phyloP scores from a whole-genome alignment of 2,888 invertebrate species.

The Caenorhabditis angaria region DNA sequence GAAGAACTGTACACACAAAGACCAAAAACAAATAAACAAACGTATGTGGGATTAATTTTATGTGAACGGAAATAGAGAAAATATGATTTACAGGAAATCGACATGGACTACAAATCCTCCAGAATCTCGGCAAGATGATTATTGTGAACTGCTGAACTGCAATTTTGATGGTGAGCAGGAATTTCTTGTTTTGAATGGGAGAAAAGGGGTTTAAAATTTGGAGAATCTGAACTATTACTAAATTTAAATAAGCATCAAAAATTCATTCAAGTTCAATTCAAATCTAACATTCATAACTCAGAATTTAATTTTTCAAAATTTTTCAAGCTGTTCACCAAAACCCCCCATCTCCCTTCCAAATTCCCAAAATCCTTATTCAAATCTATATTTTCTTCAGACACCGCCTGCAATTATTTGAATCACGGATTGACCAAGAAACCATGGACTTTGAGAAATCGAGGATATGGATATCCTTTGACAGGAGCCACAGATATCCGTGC shows the following conservation, averaged over 20 bases:
- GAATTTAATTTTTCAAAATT: too few relatives aligned
- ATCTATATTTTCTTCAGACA: too few relatives aligned
- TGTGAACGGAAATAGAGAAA: neutral
- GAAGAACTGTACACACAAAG: conserved; percentile 16
- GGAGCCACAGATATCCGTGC: conserved; percentile 66
- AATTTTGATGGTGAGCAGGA: conserved; percentile 69
- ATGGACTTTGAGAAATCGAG: conserved; percentile 67
- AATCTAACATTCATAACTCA: too few relatives aligned
- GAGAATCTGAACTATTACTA: too few relatives aligned
- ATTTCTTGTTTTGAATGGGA: too few relatives aligned
- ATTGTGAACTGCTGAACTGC: conserved; percentile 68
- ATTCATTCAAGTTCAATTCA: too few relatives aligned
- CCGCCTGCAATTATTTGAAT: conserved; percentile 69
- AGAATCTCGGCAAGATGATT: conserved; percentile 51
- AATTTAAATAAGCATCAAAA: too few relatives aligned
- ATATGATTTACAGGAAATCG: conserved; percentile 29
- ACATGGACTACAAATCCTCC: conserved; percentile 35
- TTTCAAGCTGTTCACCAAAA: too few relatives aligned
- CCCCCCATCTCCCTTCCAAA: too few relatives aligned
- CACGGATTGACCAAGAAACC: conserved; percentile 71
- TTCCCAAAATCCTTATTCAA: too few relatives aligned
- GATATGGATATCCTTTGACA: conserved; percentile 69
- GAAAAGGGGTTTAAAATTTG: conserved; percentile 7
- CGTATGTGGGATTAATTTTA: neutral
- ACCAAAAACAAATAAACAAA: conserved; percentile 8